phyloP scores from a whole-genome alignment of 2,888 invertebrate genomes.

The Oscheius sp. region DNA sequence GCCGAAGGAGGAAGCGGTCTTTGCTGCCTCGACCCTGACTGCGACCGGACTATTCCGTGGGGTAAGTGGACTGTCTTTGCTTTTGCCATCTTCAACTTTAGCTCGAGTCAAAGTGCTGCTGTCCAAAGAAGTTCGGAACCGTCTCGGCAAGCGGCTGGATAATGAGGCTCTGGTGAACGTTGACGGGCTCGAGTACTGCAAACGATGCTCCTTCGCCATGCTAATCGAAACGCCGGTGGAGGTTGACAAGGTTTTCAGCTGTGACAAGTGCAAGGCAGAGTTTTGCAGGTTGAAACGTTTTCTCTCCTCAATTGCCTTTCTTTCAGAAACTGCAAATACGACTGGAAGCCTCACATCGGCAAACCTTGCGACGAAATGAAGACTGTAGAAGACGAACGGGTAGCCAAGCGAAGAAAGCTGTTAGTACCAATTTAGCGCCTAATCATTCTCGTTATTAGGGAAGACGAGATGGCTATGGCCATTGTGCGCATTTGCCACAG shows the following conservation, averaged over 20 bases:
- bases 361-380: slow-evolving; percentile 19
- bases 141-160: slow-evolving; percentile 12
- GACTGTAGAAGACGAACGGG: slow-evolving; percentile 2
- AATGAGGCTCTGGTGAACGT: slow-evolving; percentile 4
- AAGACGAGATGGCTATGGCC: slow-evolving; percentile 17
- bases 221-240: slow-evolving; percentile 8
- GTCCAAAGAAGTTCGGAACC: not conserved
- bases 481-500: slow-evolving; percentile 11
- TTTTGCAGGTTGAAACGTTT: slow-evolving; percentile 3
- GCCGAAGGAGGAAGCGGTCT: slow-evolving; percentile 10
- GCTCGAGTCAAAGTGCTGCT: slow-evolving; percentile 9
- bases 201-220: slow-evolving; percentile 12
- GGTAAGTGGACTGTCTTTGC: not conserved
- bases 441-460: not conserved
- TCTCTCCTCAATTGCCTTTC: not conserved
- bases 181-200: slow-evolving; percentile 10
- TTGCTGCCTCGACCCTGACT: slow-evolving; percentile 6
- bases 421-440: not conserved
- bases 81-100: not conserved
- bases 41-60: not conserved
- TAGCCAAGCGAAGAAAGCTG: not conserved
- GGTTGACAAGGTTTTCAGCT: slow-evolving; percentile 2
- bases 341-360: slow-evolving; percentile 15
- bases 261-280: slow-evolving; percentile 7
- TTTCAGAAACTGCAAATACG: slow-evolving; percentile 11